phyloP scores from a whole-genome alignment of 2,797 vertebrate genomes.

The Xiphorhynchus erythropygius region DNA sequence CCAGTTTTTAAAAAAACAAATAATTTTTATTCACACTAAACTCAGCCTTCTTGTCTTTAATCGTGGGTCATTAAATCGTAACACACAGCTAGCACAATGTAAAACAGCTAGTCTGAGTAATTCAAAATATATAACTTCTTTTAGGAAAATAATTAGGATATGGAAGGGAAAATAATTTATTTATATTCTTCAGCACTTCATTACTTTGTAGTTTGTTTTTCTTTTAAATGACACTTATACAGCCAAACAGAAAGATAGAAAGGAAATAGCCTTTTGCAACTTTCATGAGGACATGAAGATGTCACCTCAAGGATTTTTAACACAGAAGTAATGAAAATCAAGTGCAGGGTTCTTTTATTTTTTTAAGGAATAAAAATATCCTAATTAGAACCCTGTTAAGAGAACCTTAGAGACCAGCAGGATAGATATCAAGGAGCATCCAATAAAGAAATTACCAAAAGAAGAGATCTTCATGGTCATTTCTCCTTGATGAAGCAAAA shows the following conservation, averaged over 20 bases:
- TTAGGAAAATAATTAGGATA: conserved; percentile 26
- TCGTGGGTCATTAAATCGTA: conserved; percentile 57
- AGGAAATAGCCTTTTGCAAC: background rate
- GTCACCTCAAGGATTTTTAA: background rate
- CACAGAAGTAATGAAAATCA: background rate
- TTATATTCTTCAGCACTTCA: conserved; percentile 12
- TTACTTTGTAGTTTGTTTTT: conserved; percentile 26
- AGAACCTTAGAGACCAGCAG: background rate
- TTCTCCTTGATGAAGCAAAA: background rate
- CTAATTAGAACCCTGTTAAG: background rate
- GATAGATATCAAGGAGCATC: background rate
- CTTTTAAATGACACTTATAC: background rate
- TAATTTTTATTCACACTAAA: conserved; percentile 18
- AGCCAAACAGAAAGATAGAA: background rate
- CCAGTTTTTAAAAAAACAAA: background rate
- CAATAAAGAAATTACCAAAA: background rate
- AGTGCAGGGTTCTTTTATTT: background rate
- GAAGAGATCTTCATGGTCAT: background rate
- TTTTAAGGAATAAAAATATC: background rate
- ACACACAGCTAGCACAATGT: conserved; percentile 26
- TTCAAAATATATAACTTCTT: conserved; percentile 47
- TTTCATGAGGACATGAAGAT: background rate
- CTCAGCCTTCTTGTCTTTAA: conserved; percentile 46
- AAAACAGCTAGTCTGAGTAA: conserved; percentile 65
- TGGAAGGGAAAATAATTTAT: conserved; percentile 5